A percentile compares a stretch with the other conserved stretches of the same genome.
These are phyloP conservation scores for Melanaphis sacchari DNA, from an alignment of 1,140 invertebrate genomes.

Conservation along the genomic window DNA sequence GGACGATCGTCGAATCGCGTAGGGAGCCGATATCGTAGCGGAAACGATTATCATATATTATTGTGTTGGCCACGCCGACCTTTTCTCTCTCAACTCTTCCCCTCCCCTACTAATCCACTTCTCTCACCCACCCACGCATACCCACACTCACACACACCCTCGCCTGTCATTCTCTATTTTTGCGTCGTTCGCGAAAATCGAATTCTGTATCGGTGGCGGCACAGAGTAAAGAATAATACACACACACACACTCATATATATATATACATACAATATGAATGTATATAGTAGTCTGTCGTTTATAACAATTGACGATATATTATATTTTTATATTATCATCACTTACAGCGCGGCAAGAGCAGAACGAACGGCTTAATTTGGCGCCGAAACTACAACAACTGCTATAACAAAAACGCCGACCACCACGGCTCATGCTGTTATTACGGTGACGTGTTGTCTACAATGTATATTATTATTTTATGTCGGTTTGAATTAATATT, in stretches of 20 bases:
- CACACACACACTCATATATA: too few species aligned
- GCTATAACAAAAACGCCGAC: not conserved
- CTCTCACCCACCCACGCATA: not conserved
- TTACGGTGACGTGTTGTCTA: not conserved
- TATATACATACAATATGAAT: not conserved
- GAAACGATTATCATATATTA: not conserved
- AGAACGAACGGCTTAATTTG: not conserved
- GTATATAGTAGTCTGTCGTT: too few species aligned
- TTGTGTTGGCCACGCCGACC: not conserved
- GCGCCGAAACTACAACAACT: not conserved
- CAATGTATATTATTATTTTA: not conserved
- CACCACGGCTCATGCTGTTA: not conserved
- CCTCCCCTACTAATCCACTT: not conserved
- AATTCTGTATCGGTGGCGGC: not conserved
- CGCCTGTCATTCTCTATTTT: not conserved
- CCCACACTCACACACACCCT: not conserved
- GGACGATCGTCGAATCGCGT: not conserved
- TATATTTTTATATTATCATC: constrained; percentile 5
- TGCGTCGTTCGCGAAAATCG: not conserved
- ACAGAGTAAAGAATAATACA: not conserved
- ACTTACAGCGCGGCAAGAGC: not conserved
- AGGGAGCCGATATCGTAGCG: not conserved
- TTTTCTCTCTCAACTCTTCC: not conserved
- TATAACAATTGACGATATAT: not conserved
- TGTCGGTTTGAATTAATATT: too few species aligned